Evolutionary conservation across 2,797 vertebrate genomes (phyloP).

Genomic region (Tenualosa thibaudeaui): DNA sequence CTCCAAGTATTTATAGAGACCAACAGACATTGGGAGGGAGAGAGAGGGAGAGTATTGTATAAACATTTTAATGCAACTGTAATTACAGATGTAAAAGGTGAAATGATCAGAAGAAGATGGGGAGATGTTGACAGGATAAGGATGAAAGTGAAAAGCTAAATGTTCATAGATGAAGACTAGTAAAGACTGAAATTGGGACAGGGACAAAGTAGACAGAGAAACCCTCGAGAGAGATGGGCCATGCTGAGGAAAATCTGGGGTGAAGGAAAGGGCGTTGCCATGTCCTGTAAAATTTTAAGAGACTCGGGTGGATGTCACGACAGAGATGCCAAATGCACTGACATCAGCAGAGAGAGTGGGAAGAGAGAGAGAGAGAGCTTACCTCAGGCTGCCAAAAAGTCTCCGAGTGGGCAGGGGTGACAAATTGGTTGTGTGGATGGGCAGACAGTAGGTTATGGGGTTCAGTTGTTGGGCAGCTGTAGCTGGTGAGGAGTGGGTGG

Average conservation of each 20-base stretch:
- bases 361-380: not conserved
- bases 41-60: not conserved
- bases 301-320: not conserved
- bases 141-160: not conserved
- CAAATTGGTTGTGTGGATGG: not conserved
- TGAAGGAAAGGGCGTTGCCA: not conserved
- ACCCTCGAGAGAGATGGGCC: not conserved
- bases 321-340: not conserved
- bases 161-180: not conserved
- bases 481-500: conserved; percentile 1
- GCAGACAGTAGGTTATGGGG: not conserved
- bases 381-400: not conserved
- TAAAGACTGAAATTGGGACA: not conserved
- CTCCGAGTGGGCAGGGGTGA: not conserved
- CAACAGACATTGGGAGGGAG: too few species aligned
- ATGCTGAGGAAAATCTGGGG: not conserved
- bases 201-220: not conserved
- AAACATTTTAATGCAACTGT: not conserved
- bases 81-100: too few species aligned
- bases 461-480: conserved; percentile 7
- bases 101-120: not conserved
- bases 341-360: not conserved
- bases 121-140: not conserved
- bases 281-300: not conserved
- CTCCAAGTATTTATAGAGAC: too few species aligned